A percentile compares a stretch with the other conserved stretches of the same genome.
These are phyloP conservation scores for Sminthurides bifidus DNA, from an alignment of 1,140 invertebrate genomes.

Conservation along the genomic window DNA sequence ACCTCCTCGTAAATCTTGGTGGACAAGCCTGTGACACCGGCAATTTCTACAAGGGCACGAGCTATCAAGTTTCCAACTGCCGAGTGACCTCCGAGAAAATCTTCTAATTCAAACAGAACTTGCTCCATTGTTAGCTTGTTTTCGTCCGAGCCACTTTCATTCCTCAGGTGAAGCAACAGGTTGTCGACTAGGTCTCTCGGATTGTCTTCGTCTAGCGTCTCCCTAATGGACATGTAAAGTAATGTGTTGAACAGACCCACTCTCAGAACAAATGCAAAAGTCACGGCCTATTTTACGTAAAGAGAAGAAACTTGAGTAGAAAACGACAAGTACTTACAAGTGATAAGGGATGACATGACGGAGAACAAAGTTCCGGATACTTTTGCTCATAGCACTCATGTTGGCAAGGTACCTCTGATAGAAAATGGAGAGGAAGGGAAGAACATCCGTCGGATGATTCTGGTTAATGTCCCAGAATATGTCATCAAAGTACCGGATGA, in stretches of 20 bases:
- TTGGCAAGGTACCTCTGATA: constrained; percentile 17
- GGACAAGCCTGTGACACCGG: constrained; percentile 22
- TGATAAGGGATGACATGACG: constrained; percentile 24
- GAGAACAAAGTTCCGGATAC: constrained; percentile 24
- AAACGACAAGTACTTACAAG: constrained; percentile 21
- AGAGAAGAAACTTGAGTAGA: background rate
- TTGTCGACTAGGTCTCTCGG: constrained; percentile 59
- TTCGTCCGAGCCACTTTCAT: constrained; percentile 42
- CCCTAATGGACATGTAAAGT: constrained; percentile 6
- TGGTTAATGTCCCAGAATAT: constrained; percentile 63
- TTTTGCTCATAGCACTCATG: constrained; percentile 22
- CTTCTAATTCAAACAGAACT: constrained; percentile 66
- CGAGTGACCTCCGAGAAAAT: constrained; percentile 75
- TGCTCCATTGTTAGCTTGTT: constrained; percentile 47
- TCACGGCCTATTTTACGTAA: no score
- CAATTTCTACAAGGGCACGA: constrained; percentile 28
- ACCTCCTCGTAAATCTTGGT: constrained; percentile 28
- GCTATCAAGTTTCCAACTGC: constrained; percentile 59
- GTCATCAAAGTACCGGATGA: constrained; percentile 63
- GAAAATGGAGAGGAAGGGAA: constrained; percentile 22
- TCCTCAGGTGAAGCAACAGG: constrained; percentile 57
- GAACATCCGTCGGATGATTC: constrained; percentile 29
- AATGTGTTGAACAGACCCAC: background rate
- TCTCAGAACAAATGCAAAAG: no score
- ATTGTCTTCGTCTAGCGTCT: constrained; percentile 29